Base-by-base conservation (phyloP, 2,797 vertebrate species). In the Pristis pectinata region DNA sequence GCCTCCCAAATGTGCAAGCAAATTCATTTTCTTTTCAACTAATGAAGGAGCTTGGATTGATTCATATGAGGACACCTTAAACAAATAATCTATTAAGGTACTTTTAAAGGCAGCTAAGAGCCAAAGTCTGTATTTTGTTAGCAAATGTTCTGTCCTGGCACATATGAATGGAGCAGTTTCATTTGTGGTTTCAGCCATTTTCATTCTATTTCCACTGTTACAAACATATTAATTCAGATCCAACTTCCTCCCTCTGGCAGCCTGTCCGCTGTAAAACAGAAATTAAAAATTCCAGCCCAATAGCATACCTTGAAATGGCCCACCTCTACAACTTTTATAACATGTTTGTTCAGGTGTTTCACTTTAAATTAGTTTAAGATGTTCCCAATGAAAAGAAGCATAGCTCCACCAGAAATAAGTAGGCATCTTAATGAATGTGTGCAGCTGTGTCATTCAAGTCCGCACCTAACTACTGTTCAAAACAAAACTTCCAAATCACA, bases 161-260 rank as follows among this genome's bases (percentile, higher is more conserved):
- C 97, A 97, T 97, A 97, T 97, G 97, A 97, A 97, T 97, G 97
- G 97, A 97, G 97, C 97, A 97, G 97, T 97, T 98, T 98, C 97
- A 97, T 98, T 97, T 97, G 97, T 96, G 97, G 97, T 97, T 97
- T 96, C 96, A 97, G 96, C 96, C 97, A 97, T 97, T 97, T 97
- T 97, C 97, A 97, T 97, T 97, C 97, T 97, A 97, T 96, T 98
- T 98, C 97, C 97, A 97, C 97, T 97, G 97, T 97, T 97, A 97
- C 97, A 97, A 98, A 97, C 97, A 97, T 97, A 98, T 98, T 98
- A 98, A 97, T 98, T 98, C 97, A 97, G 97, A 97, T 97, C 97
- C 97, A 97, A 97, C 97, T 97, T 97, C 97, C 97, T 97, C 96
- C 96, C 97, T 96, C 97, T 98, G 97, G 97, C 97, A 97, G 97